Percentiles rank a stretch among this genome's conserved stretches.
Evolutionary conservation across 2,113 vertebrate species (phyloP).

Genomic region (Ctenomys sociabilis): DNA sequence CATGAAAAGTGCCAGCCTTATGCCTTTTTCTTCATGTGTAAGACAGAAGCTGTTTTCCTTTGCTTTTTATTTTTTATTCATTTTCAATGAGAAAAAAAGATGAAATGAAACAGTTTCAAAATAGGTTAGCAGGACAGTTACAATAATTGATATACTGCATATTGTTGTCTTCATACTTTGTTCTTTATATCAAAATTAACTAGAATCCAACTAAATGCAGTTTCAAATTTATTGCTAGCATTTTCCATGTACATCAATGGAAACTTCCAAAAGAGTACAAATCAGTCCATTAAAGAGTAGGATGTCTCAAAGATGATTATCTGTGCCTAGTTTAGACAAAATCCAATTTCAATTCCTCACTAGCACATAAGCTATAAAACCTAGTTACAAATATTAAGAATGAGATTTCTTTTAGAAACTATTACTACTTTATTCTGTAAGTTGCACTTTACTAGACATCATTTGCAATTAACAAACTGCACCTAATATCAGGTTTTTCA

Average conservation of each 20-base stretch:
- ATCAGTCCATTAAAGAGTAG: neutral
- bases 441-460: neutral
- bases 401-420: neutral
- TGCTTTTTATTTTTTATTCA: neutral
- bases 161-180: neutral
- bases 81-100: too few relatives aligned
- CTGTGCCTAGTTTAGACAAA: neutral
- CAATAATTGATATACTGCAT: too few relatives aligned
- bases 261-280: conserved; percentile 13
- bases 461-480: neutral
- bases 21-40: neutral
- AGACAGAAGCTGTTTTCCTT: neutral
- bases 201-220: neutral
- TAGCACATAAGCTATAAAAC: neutral
- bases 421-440: neutral
- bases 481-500: neutral
- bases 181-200: conserved; percentile 10
- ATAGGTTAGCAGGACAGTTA: too few relatives aligned
- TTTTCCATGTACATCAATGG: neutral
- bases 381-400: neutral
- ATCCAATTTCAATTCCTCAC: neutral
- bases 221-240: conserved; percentile 5
- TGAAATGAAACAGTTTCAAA: too few relatives aligned
- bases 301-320: conserved; percentile 11
- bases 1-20: neutral